Evolutionary conservation across 2,113 vertebrate genomes (phyloP).

Genomic region (Aldabrachelys gigantea): DNA sequence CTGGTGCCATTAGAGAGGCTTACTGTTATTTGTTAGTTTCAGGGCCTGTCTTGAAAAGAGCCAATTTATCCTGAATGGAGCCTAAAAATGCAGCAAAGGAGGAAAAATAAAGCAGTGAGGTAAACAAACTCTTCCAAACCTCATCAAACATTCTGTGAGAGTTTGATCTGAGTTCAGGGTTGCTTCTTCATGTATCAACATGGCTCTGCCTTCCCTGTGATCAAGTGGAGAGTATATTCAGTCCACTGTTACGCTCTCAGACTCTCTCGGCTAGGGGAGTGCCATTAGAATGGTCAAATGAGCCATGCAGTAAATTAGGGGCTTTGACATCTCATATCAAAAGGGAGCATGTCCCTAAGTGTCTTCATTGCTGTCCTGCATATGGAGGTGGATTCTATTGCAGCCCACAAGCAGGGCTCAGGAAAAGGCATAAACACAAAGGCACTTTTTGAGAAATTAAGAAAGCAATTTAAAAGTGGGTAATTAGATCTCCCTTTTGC

Average conservation of each 20-base stretch:
- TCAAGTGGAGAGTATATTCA: fast-evolving
- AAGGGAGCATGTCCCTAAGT: background rate
- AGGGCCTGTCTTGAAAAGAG: fast-evolving
- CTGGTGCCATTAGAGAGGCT: background rate
- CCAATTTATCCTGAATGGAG: fast-evolving
- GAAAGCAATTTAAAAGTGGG: constrained; percentile 78
- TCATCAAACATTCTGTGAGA: fast-evolving
- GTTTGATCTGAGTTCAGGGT: fast-evolving
- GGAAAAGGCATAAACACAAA: constrained; percentile 72
- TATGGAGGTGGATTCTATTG: constrained; percentile 6
- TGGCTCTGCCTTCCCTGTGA: fast-evolving
- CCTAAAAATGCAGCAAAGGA: background rate
- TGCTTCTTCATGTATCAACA: background rate
- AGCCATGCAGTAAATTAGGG: background rate
- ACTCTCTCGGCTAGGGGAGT: background rate
- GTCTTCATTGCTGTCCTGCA: constrained; percentile 39
- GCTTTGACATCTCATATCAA: background rate
- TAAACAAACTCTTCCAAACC: background rate
- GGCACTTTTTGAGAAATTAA: constrained; percentile 75
- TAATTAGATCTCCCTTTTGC: constrained; percentile 80
- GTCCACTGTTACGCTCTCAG: background rate
- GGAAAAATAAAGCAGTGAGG: background rate
- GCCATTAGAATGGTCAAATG: background rate
- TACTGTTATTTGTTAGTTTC: background rate
- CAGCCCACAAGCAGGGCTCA: constrained; percentile 40